Base-by-base conservation (phyloP, 2,888 invertebrate genomes). In the Andricus curvator region DNA sequence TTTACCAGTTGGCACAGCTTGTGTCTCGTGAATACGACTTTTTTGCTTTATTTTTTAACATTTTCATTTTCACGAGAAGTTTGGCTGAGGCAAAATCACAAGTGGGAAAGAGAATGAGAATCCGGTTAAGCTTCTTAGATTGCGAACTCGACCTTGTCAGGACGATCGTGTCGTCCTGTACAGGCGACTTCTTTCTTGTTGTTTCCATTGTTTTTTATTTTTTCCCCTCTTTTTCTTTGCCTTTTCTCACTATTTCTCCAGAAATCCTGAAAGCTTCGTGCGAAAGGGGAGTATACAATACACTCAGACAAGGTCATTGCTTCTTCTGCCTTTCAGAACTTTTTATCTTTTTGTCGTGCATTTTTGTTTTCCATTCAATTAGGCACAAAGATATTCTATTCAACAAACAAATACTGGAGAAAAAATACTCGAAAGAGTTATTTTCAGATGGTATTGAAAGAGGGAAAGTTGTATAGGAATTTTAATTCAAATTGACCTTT, bases 121-220 rank as follows among this genome's bases (percentile, higher is more conserved):
- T 84, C 81, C 81, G 81, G 82, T 81, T 84, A 74, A 56, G 33
- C 68, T 78, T 80, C 77, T 80, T 68, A 66, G 56, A 67, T 78
- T 79, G 65, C 56, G n/a, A 22, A 44, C 80, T 56, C 81, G 82
- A 78, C 84, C 82, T 84, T 84, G 82, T 80, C 76, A 79, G 67
- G 78, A 78, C 79, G 70, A 77, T 56, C 64, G 78, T 37, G 44
- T 51, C 33, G 29, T 76, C 77, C 41, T 79, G 51, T 76, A 62
- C 37, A 41, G 48, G 25, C 70, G 37, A 80, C 68, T 78, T 74
- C 65, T 77, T 37, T 64, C 65, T 66, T 70, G 33, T 65, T 5
- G 56, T 37, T 5, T 22, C 68, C 11, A 33, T 77, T 65, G 41
- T 78, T 70, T 79, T 64, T 74, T 78, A 51, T 6, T 20, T 25